Evolutionary conservation across 2,888 invertebrate genomes (phyloP).

Genomic region (Cephus spinipes): DNA sequence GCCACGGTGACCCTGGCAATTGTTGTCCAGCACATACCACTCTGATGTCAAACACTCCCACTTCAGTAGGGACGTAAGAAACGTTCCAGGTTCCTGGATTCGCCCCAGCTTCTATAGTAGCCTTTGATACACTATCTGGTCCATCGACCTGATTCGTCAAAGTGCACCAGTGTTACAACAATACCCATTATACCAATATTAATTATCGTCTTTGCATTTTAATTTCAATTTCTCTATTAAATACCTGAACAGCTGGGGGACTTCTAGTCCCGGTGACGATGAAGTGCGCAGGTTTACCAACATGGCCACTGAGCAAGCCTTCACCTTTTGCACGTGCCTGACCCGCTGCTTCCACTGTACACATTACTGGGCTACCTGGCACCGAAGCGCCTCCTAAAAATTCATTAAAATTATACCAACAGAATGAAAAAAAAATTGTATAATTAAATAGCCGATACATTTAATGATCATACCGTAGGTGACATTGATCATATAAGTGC

Average conservation of each 20-base stretch:
- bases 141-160: constrained; percentile 67
- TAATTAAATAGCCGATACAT: background rate
- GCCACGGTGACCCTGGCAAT: constrained; percentile 84
- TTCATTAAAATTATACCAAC: background rate
- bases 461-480: constrained; percentile 69
- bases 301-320: constrained; percentile 70
- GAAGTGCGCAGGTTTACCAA: constrained; percentile 70
- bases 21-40: constrained; percentile 75
- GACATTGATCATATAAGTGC: constrained; percentile 76
- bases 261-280: constrained; percentile 63
- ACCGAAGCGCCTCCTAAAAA: constrained; percentile 59
- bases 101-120: constrained; percentile 74
- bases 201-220: constrained; percentile 4
- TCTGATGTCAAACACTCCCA: constrained; percentile 91
- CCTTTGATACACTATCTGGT: constrained; percentile 72
- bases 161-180: background rate
- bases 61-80: constrained; percentile 89
- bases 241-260: constrained; percentile 62
- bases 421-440: background rate
- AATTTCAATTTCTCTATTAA: constrained; percentile 2
- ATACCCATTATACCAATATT: background rate
- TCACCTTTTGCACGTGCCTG: constrained; percentile 73
- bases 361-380: constrained; percentile 69
- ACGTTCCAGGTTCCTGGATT: constrained; percentile 87
- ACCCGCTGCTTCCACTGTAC: constrained; percentile 72